Base-by-base conservation (phyloP, 2,888 invertebrate genomes). In the Drosophila paramelanica region DNA sequence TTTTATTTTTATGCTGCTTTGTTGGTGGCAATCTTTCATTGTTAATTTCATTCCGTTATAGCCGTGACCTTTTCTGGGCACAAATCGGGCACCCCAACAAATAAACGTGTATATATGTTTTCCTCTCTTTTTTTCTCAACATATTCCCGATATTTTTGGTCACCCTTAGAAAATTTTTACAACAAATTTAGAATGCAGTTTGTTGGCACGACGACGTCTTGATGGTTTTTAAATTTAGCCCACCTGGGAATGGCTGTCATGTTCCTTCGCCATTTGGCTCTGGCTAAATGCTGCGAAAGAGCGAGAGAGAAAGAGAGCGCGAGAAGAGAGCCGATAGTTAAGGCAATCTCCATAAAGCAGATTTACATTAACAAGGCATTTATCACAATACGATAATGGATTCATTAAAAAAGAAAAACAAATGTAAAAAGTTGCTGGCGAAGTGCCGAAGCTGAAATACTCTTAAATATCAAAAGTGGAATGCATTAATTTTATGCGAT, bases 191-290 rank as follows among this genome's bases (percentile, higher is more conserved):
- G 61, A 76, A 57, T 73, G 78, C 78, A 77, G 78, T 76, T 77
- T 65, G 73, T 73, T 77, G 75, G 75, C 78, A 65, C 73, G 73
- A 64, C 49, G 59, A 67, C 59, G 60, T 60, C 67, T 43, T 45
- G 59, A 61, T 56, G 57, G 41, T 43, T 65, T 81, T 72, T 67
- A 85, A 72, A 68, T 80, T 78, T 80, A 80, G 79, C 55, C 85
- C 76, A 85, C 85, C 79, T 85, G 81, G 79, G 80, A 73, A 73
- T 68, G 43, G 72, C 59, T 66, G 49, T 62, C 61, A 47, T 55
- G 5, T 61, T 46, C 38, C 27, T 59, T 36, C 43, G 51, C 43
- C 53, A 31, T 60, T 47, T 56, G 38, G 27, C 39, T 31, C 3
- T 10, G 10, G 10, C 31, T 36, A 13, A 36, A 36, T 41, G 51